Evolutionary conservation across 2,113 vertebrate species (phyloP).

Genomic region (Mastomys natalensis): DNA sequence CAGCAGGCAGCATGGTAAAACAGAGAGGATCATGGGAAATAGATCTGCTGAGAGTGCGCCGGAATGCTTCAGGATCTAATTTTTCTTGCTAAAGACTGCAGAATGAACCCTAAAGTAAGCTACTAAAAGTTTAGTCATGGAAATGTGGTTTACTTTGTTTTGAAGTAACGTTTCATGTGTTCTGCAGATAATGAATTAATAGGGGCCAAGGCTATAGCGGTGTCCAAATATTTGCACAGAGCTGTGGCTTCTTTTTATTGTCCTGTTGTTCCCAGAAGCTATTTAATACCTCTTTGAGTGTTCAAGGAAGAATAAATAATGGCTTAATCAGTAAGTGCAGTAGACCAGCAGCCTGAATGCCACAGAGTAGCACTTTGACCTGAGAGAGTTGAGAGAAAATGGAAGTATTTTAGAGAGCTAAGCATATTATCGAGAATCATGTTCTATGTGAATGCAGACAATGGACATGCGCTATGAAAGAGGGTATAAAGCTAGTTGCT

Average conservation of each 20-base stretch:
- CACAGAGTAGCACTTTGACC: not conserved
- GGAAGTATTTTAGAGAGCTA: not conserved
- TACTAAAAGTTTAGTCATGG: not conserved
- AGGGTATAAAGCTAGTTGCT: not conserved
- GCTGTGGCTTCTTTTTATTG: not conserved
- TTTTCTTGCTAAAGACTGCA: not conserved
- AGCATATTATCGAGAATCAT: not conserved
- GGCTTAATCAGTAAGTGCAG: not conserved
- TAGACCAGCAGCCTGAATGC: not conserved
- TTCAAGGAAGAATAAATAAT: slow-evolving; percentile 42
- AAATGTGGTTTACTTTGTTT: not conserved
- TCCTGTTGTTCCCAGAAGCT: not conserved
- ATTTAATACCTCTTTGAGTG: slow-evolving; percentile 3
- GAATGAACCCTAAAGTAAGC: not conserved
- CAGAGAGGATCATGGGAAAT: not conserved
- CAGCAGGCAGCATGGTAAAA: not conserved
- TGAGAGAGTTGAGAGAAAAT: not conserved
- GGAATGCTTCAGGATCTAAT: not conserved
- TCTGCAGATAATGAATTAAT: not conserved
- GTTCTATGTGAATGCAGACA: not conserved
- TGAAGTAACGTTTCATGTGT: not conserved
- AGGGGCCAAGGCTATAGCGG: not conserved
- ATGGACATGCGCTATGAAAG: too few species aligned
- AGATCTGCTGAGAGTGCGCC: too few species aligned
- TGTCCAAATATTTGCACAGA: slow-evolving; percentile 47